These are phyloP conservation scores for Meloidogyne floridensis DNA, from an alignment of 1,140 invertebrate species.

Conservation along the genomic window DNA sequence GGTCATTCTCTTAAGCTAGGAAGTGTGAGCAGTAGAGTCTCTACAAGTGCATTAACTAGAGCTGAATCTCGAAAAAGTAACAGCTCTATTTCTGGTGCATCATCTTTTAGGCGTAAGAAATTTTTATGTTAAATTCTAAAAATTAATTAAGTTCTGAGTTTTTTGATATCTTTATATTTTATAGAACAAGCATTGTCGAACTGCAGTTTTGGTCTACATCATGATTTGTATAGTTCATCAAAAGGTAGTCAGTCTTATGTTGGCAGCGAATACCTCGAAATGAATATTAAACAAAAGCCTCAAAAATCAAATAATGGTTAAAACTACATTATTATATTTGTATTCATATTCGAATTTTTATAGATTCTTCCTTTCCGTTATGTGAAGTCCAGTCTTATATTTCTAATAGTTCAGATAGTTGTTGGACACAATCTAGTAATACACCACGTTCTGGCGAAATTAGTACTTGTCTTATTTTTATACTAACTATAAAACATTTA, in stretches of 20 bases:
- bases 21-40: conserved; percentile 33
- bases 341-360: conserved; percentile 24
- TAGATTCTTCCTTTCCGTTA: conserved; percentile 30
- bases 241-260: neutral
- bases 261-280: conserved; percentile 35
- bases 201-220: conserved; percentile 9
- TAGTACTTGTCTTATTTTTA: neutral
- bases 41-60: conserved; percentile 9
- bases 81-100: conserved; percentile 22
- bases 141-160: neutral
- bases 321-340: neutral
- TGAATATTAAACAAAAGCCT: conserved; percentile 28
- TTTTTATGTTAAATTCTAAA: neutral
- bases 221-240: conserved; percentile 1
- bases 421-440: conserved; percentile 7
- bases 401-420: conserved; percentile 25
- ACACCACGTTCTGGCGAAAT: conserved; percentile 10
- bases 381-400: conserved; percentile 39
- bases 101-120: conserved; percentile 28
- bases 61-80: conserved; percentile 34
- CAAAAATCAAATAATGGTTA: conserved; percentile 5
- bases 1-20: conserved; percentile 14
- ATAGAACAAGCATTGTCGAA: conserved; percentile 5
- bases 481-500: neutral
- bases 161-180: neutral